phyloP scores from a whole-genome alignment of 2,797 vertebrate genomes.

The Ciconia nigra region DNA sequence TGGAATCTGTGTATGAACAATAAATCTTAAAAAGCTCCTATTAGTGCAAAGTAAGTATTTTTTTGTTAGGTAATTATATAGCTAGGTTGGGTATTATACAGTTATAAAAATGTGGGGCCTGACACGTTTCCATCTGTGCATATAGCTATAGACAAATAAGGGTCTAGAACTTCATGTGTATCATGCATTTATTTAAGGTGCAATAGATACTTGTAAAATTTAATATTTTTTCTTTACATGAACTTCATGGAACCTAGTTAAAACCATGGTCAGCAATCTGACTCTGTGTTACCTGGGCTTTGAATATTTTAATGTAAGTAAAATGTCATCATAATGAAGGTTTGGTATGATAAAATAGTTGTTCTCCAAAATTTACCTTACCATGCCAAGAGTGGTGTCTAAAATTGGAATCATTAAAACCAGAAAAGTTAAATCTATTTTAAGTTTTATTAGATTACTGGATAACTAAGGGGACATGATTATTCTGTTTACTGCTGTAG shows the following conservation, averaged over 20 bases:
- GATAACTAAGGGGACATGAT: background rate
- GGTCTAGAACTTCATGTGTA: background rate
- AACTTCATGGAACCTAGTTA: background rate
- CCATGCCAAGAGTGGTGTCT: background rate
- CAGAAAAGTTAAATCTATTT: background rate
- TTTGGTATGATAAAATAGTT: background rate
- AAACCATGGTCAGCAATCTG: background rate
- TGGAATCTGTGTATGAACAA: background rate
- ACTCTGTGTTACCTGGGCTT: background rate
- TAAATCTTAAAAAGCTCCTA: background rate
- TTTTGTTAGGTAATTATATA: background rate
- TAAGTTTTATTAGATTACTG: background rate
- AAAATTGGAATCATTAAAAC: background rate
- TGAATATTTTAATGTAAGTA: background rate
- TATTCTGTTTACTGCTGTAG: background rate
- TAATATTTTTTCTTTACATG: background rate
- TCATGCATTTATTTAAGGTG: background rate
- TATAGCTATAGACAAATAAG: background rate
- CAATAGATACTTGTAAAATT: background rate
- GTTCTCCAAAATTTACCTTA: background rate
- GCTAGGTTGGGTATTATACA: background rate
- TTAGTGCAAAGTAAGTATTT: background rate
- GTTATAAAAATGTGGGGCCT: background rate
- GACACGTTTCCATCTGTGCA: background rate
- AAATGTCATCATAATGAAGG: background rate